phyloP scores from a whole-genome alignment of 2,113 vertebrate species.

The Gobiocypris rarus region DNA sequence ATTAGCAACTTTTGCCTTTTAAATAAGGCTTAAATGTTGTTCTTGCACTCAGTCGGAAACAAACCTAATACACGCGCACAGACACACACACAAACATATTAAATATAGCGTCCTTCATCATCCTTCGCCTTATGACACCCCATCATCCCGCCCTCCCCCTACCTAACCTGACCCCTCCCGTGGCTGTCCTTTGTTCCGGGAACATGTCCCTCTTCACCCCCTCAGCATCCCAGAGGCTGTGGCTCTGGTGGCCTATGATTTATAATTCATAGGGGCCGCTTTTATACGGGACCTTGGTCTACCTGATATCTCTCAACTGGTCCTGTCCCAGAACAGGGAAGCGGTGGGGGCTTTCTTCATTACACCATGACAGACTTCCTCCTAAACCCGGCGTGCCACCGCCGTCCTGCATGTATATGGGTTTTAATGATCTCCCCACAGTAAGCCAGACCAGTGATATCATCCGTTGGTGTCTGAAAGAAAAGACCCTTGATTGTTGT shows the following conservation, averaged over 20 bases:
- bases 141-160: conserved; percentile 52
- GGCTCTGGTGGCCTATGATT: conserved; percentile 84
- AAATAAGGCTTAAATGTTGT: not conserved
- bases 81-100: conserved; percentile 52
- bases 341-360: conserved; percentile 71
- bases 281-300: conserved; percentile 83
- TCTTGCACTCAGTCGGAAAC: not conserved
- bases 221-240: conserved; percentile 79
- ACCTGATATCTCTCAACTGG: conserved; percentile 80
- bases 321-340: conserved; percentile 74
- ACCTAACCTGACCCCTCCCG: conserved; percentile 49
- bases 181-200: conserved; percentile 80
- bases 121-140: conserved; percentile 36
- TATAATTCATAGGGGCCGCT: conserved; percentile 87
- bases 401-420: conserved; percentile 67
- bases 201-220: conserved; percentile 76
- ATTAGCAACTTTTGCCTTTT: not conserved
- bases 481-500: conserved; percentile 5
- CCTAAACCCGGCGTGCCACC: conserved; percentile 63
- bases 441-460: conserved; percentile 35
- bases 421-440: conserved; percentile 42
- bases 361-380: conserved; percentile 72
- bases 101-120: conserved; percentile 49
- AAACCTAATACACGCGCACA: not conserved
- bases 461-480: conserved; percentile 19